Percentiles rank a stretch among this genome's conserved stretches.
Conservation (phyloP, 2,888 invertebrate genomes). For the Plebejus melissa region DNA sequence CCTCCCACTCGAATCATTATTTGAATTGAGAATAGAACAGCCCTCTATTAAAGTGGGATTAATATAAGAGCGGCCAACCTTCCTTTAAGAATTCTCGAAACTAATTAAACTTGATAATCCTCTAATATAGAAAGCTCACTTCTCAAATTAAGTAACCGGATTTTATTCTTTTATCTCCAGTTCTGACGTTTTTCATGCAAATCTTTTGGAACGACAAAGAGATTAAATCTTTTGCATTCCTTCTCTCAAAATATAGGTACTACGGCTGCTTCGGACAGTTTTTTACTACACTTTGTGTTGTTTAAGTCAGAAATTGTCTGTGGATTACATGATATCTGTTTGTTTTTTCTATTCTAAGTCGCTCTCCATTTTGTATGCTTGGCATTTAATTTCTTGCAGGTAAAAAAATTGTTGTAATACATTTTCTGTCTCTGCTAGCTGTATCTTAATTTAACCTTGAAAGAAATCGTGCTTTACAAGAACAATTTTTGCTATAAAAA, state of each 20-base stretch:
- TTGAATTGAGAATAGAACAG: slow-evolving; percentile 14
- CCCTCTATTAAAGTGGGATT: slow-evolving; percentile 40
- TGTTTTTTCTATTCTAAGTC: background rate
- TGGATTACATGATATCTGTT: slow-evolving; percentile 3
- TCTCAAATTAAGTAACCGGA: slow-evolving; percentile 55
- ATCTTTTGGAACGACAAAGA: slow-evolving; percentile 38
- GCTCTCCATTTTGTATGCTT: slow-evolving; percentile 10
- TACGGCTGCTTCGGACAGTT: slow-evolving; percentile 30
- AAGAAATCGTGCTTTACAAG: no score
- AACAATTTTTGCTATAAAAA: no score
- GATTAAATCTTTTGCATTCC: slow-evolving; percentile 33
- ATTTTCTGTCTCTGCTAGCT: background rate
- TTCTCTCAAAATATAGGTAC: slow-evolving; percentile 28
- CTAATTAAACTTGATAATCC: slow-evolving; percentile 75
- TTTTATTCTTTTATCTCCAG: slow-evolving; percentile 49
- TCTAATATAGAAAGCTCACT: slow-evolving; percentile 52
- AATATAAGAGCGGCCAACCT: slow-evolving; percentile 53
- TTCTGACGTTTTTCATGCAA: slow-evolving; percentile 41
- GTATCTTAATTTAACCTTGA: background rate
- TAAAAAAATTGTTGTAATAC: background rate
- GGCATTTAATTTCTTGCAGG: background rate
- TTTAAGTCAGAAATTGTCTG: slow-evolving; percentile 10
- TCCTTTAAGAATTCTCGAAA: slow-evolving; percentile 51
- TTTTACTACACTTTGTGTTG: slow-evolving; percentile 3
- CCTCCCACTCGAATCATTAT: background rate